Evolutionary conservation across 2,888 invertebrate species (phyloP).

Genomic region (Brachynemurus nebulosus): DNA sequence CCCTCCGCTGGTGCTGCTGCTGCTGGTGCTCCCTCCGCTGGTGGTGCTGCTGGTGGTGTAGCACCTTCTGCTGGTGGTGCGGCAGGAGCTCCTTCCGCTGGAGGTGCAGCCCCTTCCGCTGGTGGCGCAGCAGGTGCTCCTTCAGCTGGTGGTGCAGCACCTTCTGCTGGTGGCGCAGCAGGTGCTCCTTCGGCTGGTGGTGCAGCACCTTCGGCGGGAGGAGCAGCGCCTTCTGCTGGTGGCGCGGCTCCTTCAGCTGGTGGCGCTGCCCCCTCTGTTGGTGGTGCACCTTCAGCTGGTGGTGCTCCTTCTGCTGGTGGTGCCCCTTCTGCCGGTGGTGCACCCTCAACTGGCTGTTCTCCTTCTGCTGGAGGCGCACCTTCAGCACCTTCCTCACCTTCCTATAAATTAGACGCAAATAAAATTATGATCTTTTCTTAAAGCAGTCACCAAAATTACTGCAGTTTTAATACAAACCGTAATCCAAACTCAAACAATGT

Average conservation of each 20-base stretch:
- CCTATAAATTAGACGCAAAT: no score
- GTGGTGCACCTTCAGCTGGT: conserved; percentile 26
- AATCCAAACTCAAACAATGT: no score
- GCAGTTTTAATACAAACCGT: no score
- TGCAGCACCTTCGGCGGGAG: conserved; percentile 14
- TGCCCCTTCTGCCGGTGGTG: conserved; percentile 25
- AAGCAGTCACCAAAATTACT: no score
- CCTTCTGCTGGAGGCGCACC: conserved; percentile 24
- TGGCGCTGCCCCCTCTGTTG: conserved; percentile 23
- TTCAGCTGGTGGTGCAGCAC: conserved; percentile 19
- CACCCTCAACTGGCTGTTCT: conserved; percentile 27
- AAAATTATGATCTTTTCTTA: no score
- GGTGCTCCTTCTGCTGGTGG: conserved; percentile 23
- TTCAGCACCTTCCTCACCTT: conserved; percentile 9
- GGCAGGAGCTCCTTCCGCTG: conserved; percentile 20
- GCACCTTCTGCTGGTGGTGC: conserved; percentile 20
- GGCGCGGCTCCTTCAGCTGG: conserved; percentile 29
- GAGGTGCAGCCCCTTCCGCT: conserved; percentile 19
- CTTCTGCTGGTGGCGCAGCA: conserved; percentile 18
- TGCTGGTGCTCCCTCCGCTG: conserved; percentile 15
- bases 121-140: conserved; percentile 23
- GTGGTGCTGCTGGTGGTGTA: conserved; percentile 21
- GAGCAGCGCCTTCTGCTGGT: conserved; percentile 17
- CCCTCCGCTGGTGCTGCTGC: conserved; percentile 26
- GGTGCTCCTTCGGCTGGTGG: conserved; percentile 20